Base-by-base conservation (phyloP, 2,797 vertebrate species). In the Anolis apletophallus region DNA sequence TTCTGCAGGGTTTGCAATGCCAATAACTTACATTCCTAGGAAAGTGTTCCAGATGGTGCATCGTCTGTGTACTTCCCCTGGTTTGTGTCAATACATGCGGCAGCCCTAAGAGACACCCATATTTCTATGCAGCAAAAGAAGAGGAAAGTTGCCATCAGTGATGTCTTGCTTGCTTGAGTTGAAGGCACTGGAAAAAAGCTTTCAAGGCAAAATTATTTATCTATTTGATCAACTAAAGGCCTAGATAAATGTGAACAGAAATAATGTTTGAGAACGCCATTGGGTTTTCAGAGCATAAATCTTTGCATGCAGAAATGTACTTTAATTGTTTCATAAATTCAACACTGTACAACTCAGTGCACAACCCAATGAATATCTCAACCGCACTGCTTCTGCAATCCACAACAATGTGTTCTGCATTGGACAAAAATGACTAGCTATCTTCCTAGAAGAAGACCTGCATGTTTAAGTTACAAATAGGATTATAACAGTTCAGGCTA, bases 31-130 rank as follows among this genome's bases (percentile, higher is more conserved):
- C 78, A 54, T 91, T 92, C 90, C n/a, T 86, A 80, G 91, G 93
- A 88, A 90, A 95, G 92, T 88, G 90, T 85, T 90, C 92, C 91
- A 93, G 91, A 89, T 95, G 92, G 85, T 87, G 88, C 87, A 90
- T 93, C 92, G 93, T 88, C 91, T 93, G 88, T 77, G 84, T 90
- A 93, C 50, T 77, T 55, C 59, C 32, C 55, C 69, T 14, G 11
- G 71, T 77, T 85, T 36, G 32, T 77, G 32, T 54, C 26, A 29
- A 61, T 11, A 10, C 32, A 16, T n/a, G 32, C 5, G 7, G 32
- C 29, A 29, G n/a, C 50, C 17, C 29, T 52, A 54, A 77, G 57
- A 40, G 73, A 50, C 50, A 67, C n/a, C 83, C n/a, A 16, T 68
- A 29, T 68, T 77, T 77, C 61, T 29, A 34, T 29, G 61, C 13